phyloP scores from a whole-genome alignment of 2,888 invertebrate species.

The Auanema sp. region DNA sequence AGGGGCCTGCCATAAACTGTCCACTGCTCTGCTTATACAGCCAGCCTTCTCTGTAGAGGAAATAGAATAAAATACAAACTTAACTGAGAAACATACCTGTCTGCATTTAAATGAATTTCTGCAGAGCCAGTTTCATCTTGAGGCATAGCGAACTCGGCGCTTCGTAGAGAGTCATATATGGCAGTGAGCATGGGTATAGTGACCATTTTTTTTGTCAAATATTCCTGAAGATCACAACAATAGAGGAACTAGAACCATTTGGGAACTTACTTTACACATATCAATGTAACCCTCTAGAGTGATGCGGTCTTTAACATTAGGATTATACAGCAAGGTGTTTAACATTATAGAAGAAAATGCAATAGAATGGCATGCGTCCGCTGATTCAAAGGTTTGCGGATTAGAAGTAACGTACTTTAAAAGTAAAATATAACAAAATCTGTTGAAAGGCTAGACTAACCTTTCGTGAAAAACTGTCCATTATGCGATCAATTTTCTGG shows the following conservation, averaged over 20 bases:
- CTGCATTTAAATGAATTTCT: conserved; percentile 20
- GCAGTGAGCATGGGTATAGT: conserved; percentile 10
- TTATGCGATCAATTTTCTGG: conserved; percentile 47
- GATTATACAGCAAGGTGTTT: conserved; percentile 50
- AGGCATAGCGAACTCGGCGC: conserved; percentile 20
- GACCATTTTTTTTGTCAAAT: conserved; percentile 15
- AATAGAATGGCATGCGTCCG: conserved; percentile 42
- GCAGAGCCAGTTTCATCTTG: conserved; percentile 19
- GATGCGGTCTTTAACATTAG: conserved; percentile 44
- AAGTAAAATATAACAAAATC: background rate
- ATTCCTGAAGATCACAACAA: conserved; percentile 10
- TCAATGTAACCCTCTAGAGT: conserved; percentile 35
- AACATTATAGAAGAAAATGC: conserved; percentile 50
- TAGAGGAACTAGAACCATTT: background rate
- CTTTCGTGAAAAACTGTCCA: conserved; percentile 34
- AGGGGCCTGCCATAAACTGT: conserved; percentile 42
- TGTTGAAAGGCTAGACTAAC: background rate
- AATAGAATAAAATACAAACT: too few relatives aligned
- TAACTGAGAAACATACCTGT: background rate
- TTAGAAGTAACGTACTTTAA: conserved; percentile 27
- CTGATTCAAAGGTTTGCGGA: conserved; percentile 23
- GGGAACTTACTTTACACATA: conserved; percentile 28
- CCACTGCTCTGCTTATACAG: conserved; percentile 48
- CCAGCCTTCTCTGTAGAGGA: conserved; percentile 45
- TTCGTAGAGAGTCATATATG: conserved; percentile 19